Evolutionary conservation across 2,888 invertebrate genomes (phyloP), one percentile per base, ranked within the genome.

Genomic region (Cecidostiba fungosa): DNA sequence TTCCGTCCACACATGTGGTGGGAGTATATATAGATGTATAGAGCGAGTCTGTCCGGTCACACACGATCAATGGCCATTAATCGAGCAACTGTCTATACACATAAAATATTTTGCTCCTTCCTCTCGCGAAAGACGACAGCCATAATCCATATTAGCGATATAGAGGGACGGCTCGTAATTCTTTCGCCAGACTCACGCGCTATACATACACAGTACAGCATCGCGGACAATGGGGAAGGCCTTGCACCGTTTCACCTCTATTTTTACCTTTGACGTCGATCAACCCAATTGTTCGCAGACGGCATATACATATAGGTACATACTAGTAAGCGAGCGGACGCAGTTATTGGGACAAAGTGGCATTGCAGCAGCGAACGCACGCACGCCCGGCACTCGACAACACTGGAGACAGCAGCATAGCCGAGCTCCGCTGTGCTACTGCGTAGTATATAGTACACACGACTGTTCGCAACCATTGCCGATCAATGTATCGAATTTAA

Each of bases 401-500:
- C 29, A 54, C 39, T 32, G 19, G 23, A 8, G 39, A 54, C 76
- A 76, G n/a, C n/a, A n/a, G 29, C 36, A 23, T 32, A 69, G 69
- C 23, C 59, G 23, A 59, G 62, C 12, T 26, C 26, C 62, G 43
- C 23, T 4, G 43, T 14, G 47, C n/a, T 29, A 62, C 29, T 36
- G 72, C 32, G n/a, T n/a, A n/a, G 54, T 6, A n/a, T 19, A 43
- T 26, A 74, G n/a, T 39, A 47, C 26, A 10, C 16, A 14, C n/a
- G 47, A 62, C 32, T 69, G 43, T 69, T 62, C 19, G 43, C 43
- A 43, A 43, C 81, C 62, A 72, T 85, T 82, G 77, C 26, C 76
- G 85, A 85, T 85, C 79, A 76, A 78, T 85, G 79, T 82, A 76
- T 85, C 85, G 78, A 82, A 85, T 85, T 85, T 82, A 82, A 85